These are phyloP conservation scores for Aleiodes alternator DNA, from an alignment of 2,888 invertebrate genomes.

Conservation along the genomic window DNA sequence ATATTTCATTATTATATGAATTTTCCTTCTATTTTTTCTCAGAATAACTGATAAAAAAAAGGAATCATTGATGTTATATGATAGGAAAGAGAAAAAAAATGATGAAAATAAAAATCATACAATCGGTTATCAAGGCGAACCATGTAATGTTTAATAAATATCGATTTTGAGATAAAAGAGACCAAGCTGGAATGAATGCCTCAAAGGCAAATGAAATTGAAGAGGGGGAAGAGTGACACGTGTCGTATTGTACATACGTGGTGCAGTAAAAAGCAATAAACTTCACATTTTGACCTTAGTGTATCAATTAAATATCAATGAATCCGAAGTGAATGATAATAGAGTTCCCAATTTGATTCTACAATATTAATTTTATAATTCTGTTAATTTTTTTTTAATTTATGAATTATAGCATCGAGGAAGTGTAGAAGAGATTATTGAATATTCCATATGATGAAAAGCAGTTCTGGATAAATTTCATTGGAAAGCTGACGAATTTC, in stretches of 20 bases:
- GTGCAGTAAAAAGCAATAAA: constrained; percentile 69
- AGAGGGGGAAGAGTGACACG: constrained; percentile 62
- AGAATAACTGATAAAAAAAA: too few relatives aligned
- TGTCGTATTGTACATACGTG: constrained; percentile 61
- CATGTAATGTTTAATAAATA: constrained; percentile 34
- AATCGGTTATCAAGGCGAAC: constrained; percentile 7
- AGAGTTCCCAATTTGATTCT: constrained; percentile 55
- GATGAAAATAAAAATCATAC: constrained; percentile 5
- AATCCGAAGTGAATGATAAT: constrained; percentile 69
- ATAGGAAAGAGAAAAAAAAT: too few relatives aligned
- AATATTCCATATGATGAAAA: too few relatives aligned
- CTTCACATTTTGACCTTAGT: constrained; percentile 58
- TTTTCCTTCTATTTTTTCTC: too few relatives aligned
- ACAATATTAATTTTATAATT: constrained; percentile 23
- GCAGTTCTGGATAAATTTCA: too few relatives aligned
- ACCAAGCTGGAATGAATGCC: background rate
- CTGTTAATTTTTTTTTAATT: constrained; percentile 7
- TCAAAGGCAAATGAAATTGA: constrained; percentile 32
- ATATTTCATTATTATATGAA: too few relatives aligned
- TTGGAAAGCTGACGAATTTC: too few relatives aligned
- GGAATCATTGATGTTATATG: too few relatives aligned
- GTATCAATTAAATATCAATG: constrained; percentile 56
- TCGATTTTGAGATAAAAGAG: constrained; percentile 39
- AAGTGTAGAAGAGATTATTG: too few relatives aligned
- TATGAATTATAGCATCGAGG: too few relatives aligned